These are phyloP conservation scores for Struthidea cinerea DNA, from an alignment of 2,113 vertebrate genomes.

Conservation along the genomic window DNA sequence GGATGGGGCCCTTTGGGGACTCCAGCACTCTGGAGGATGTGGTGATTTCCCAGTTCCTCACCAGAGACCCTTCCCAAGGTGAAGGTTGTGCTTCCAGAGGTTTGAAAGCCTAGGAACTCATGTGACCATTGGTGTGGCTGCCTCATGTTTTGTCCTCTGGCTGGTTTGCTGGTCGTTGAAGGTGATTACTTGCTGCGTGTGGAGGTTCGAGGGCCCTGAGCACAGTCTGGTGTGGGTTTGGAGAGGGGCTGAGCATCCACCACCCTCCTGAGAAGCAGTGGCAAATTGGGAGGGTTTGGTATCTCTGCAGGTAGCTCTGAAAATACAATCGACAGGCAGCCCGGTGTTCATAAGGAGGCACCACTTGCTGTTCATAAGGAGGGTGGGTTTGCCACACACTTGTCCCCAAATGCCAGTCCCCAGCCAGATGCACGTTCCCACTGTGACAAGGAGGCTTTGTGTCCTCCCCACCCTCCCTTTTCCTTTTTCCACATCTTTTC, in stretches of 20 bases:
- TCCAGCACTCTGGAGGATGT: neutral
- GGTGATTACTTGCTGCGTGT: fast-evolving
- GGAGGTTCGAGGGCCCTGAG: neutral
- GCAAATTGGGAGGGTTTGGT: neutral
- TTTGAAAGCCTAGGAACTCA: neutral
- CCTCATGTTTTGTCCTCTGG: neutral
- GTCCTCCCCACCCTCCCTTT: neutral
- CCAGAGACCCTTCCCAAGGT: neutral
- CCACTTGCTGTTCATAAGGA: neutral
- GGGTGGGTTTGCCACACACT: neutral
- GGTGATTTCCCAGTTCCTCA: neutral
- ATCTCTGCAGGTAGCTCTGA: neutral
- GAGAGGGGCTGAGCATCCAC: neutral
- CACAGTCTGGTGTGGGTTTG: neutral
- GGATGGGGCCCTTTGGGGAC: neutral
- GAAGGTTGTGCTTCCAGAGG: neutral
- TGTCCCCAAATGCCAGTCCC: neutral
- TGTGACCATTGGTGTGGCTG: fast-evolving
- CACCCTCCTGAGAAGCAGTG: neutral
- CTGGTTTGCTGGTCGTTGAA: neutral
- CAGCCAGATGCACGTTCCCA: neutral
- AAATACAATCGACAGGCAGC: neutral
- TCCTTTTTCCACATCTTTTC: neutral
- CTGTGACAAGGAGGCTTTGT: neutral
- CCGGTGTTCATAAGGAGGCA: neutral